phyloP scores from a whole-genome alignment of 2,888 invertebrate species.

The Tortricodes alternella region DNA sequence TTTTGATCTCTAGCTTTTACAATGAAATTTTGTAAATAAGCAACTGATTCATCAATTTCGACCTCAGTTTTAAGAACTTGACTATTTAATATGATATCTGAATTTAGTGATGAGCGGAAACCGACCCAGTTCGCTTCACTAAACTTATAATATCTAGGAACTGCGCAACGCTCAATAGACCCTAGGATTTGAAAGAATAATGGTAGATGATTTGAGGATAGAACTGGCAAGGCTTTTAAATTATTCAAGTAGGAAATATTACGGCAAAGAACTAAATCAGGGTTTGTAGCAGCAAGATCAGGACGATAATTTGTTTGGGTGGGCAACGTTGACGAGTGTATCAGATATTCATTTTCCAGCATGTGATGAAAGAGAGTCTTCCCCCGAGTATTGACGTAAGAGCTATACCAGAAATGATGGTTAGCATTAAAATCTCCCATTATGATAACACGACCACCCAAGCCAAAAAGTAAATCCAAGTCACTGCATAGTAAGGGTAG shows the following conservation, averaged over 20 bases:
- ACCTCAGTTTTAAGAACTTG: neutral
- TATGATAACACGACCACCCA: constrained; percentile 12
- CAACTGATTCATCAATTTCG: constrained; percentile 1
- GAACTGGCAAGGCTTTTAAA: neutral
- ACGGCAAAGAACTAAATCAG: constrained; percentile 10
- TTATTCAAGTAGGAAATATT: neutral
- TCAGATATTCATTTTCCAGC: constrained; percentile 8
- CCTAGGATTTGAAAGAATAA: constrained; percentile 1
- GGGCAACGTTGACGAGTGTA: neutral
- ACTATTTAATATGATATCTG: constrained; percentile 1
- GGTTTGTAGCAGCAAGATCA: constrained; percentile 1
- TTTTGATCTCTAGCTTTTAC: constrained; percentile 4
- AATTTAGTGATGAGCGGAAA: constrained; percentile 10
- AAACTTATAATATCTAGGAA: neutral
- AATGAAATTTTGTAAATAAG: neutral
- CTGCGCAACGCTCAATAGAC: neutral
- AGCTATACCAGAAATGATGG: constrained; percentile 5
- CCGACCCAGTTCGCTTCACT: constrained; percentile 1
- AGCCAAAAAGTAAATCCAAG: constrained; percentile 11
- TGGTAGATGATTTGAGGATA: constrained; percentile 30
- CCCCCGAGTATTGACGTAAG: neutral
- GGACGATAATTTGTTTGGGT: constrained; percentile 7
- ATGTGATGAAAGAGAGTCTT: constrained; percentile 10
- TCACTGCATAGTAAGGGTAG: constrained; percentile 2
- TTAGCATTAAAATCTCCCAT: constrained; percentile 25